Percentiles rank a stretch among this genome's conserved stretches.
These are phyloP conservation scores for Sapajus apella DNA, from an alignment of 2,113 vertebrate species.

Conservation along the genomic window DNA sequence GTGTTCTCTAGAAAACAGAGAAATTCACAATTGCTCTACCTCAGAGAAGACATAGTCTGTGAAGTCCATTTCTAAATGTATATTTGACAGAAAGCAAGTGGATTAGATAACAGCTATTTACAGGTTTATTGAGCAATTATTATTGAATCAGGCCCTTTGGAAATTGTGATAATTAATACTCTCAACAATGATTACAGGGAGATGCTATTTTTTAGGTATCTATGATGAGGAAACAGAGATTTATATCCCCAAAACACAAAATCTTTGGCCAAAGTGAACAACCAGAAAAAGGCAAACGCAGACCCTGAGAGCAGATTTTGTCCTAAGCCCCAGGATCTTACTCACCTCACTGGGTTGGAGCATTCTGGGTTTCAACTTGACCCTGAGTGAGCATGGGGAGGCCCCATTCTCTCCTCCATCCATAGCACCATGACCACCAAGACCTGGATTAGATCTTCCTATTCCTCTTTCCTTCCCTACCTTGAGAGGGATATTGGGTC, in stretches of 20 bases:
- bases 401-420: neutral
- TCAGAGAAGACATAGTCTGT: neutral
- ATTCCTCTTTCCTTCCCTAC: conserved; percentile 45
- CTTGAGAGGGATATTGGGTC: conserved; percentile 79
- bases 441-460: neutral
- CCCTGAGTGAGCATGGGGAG: accelerated
- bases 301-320: no score
- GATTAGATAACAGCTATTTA: neutral
- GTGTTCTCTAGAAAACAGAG: no score
- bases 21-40: no score
- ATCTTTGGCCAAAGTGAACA: accelerated
- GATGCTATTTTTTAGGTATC: neutral
- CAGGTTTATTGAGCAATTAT: neutral
- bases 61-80: neutral
- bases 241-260: accelerated
- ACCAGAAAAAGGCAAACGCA: no score
- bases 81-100: no score
- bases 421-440: accelerated
- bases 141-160: neutral
- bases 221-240: accelerated
- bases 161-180: neutral
- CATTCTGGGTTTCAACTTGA: accelerated
- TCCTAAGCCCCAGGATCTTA: neutral
- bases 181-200: accelerated
- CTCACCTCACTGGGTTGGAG: neutral